A percentile compares a stretch with the other conserved stretches of the same genome.
Conservation (phyloP, 2,888 invertebrate species). For the Bursaphelenchus okinawaensis region DNA sequence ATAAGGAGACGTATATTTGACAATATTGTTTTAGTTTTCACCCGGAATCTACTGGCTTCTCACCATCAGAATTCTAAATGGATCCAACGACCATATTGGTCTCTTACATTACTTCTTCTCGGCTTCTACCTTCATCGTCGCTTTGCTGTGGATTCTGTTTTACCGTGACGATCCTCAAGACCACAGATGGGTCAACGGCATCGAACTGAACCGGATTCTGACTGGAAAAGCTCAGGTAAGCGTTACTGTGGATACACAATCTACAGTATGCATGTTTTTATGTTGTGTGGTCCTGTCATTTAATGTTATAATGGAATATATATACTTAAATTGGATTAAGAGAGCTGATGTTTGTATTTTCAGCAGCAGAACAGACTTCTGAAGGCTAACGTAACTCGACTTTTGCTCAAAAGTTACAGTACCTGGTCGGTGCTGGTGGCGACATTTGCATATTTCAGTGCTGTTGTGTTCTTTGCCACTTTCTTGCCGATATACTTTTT, state of each 20-base stretch:
- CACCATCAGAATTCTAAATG: slow-evolving; percentile 12
- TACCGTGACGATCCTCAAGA: slow-evolving; percentile 45
- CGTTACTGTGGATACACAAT: neutral
- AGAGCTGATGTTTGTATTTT: too few relatives aligned
- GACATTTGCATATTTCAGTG: slow-evolving; percentile 39
- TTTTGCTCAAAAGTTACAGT: slow-evolving; percentile 38
- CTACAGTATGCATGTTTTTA: slow-evolving; percentile 6
- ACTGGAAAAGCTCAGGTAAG: slow-evolving; percentile 44
- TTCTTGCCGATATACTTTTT: slow-evolving; percentile 39
- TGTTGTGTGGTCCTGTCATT: too few relatives aligned
- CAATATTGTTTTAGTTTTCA: slow-evolving; percentile 27
- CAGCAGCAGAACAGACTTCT: slow-evolving; percentile 23
- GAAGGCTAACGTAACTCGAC: slow-evolving; percentile 18
- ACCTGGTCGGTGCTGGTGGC: slow-evolving; percentile 43
- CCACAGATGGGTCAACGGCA: slow-evolving; percentile 48
- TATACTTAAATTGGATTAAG: too few relatives aligned
- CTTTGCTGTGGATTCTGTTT: slow-evolving; percentile 42
- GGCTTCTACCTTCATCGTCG: slow-evolving; percentile 17
- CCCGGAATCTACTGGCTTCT: slow-evolving; percentile 35
- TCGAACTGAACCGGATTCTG: slow-evolving; percentile 45
- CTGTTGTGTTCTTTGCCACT: slow-evolving; percentile 31
- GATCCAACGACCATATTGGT: neutral
- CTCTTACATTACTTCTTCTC: slow-evolving; percentile 11
- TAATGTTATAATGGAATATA: too few relatives aligned
- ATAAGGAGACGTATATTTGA: neutral